A percentile compares a stretch with the other conserved stretches of the same genome.
Conservation (phyloP, 2,797 vertebrate species). For the Melanotaenia maccullochi region DNA sequence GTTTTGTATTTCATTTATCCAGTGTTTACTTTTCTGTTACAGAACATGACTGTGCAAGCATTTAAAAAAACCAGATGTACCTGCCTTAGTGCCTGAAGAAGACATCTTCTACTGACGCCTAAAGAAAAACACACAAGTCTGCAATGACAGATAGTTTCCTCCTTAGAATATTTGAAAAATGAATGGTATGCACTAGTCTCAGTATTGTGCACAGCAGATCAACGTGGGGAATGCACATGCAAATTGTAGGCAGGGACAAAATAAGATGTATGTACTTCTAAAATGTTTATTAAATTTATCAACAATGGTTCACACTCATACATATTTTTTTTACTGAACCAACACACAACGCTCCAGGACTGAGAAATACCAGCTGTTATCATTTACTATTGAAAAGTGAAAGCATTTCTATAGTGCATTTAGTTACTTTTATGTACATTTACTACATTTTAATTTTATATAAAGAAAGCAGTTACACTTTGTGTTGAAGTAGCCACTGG, state of each 20-base stretch:
- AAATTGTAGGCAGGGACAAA: not conserved
- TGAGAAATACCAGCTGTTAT: not conserved
- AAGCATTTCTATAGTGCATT: not conserved
- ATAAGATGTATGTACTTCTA: not conserved
- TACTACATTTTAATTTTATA: not conserved
- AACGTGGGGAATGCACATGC: not conserved
- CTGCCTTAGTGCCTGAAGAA: not conserved
- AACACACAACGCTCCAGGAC: not conserved
- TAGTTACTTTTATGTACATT: not conserved
- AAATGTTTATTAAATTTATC: not conserved
- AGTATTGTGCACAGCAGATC: not conserved
- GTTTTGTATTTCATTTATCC: not conserved
- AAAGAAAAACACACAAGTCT: not conserved
- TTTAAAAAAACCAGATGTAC: not conserved
- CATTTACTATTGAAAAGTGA: not conserved
- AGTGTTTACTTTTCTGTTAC: not conserved
- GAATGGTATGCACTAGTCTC: not conserved
- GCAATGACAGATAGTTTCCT: not conserved
- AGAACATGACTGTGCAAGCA: conserved; percentile 9
- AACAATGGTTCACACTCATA: not conserved
- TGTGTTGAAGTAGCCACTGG: not conserved
- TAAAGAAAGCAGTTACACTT: not conserved
- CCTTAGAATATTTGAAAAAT: not conserved
- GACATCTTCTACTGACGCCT: not conserved
- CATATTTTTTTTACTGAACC: not conserved